A percentile compares a stretch with the other conserved stretches of the same genome.
These are phyloP conservation scores for Ancistrus triradiatus DNA, from an alignment of 2,113 vertebrate genomes.

Conservation along the genomic window DNA sequence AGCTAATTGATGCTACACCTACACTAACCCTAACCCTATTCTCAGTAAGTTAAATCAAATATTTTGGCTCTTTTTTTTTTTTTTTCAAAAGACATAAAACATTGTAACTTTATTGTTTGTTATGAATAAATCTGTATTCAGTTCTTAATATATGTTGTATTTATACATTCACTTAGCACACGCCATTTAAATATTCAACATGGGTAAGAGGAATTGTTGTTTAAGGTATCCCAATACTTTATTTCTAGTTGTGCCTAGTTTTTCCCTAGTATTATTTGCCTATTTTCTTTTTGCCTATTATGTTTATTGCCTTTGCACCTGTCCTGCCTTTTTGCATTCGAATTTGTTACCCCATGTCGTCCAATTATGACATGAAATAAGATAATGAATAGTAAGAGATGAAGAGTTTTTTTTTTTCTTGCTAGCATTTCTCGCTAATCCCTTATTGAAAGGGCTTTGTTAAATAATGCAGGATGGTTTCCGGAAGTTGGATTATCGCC, in stretches of 20 bases:
- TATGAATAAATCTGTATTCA: too few species aligned
- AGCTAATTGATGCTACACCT: too few species aligned
- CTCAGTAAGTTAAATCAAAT: too few species aligned
- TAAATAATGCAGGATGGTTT: constrained; percentile 98
- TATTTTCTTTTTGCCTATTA: constrained; percentile 78
- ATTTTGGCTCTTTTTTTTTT: too few species aligned
- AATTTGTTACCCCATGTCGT: constrained; percentile 84
- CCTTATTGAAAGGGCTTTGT: constrained; percentile 95
- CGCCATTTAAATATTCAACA: too few species aligned
- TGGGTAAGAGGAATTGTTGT: too few species aligned
- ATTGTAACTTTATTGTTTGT: too few species aligned
- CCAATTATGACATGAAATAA: constrained; percentile 96
- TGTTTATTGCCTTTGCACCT: constrained; percentile 85
- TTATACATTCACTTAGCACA: too few species aligned
- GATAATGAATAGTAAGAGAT: constrained; percentile 79
- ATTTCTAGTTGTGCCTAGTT: background rate
- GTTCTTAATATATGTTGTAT: too few species aligned
- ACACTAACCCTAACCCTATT: too few species aligned
- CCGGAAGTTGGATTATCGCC: constrained; percentile 97
- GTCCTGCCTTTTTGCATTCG: constrained; percentile 79
- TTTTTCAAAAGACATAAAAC: too few species aligned
- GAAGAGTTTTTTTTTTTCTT: constrained; percentile 65
- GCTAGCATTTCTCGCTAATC: constrained; percentile 94
- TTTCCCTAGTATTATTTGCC: constrained; percentile 18
- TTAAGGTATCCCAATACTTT: background rate